Conservation (phyloP, 1,140 invertebrate species). For the fruit fly (Drosophila melanogaster) region DNA sequence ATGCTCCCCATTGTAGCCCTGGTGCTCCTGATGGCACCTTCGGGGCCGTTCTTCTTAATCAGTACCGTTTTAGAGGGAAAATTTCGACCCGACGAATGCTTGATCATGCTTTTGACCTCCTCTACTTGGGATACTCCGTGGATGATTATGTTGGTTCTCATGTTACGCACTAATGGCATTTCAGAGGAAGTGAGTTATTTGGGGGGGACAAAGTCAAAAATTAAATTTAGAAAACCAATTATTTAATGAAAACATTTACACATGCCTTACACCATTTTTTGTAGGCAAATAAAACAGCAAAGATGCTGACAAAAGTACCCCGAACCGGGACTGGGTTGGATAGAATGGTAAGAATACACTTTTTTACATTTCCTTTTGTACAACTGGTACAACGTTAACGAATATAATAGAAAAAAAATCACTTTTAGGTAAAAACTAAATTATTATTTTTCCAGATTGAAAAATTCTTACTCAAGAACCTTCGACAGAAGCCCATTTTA, state of each 20-base stretch:
- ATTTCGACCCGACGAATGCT: background rate
- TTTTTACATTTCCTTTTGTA: background rate
- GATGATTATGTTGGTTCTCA: conserved; percentile 52
- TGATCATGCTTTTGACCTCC: conserved; percentile 6
- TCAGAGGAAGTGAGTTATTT: conserved; percentile 56
- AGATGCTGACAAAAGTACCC: conserved; percentile 72
- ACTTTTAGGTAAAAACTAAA: background rate
- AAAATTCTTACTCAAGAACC: conserved; percentile 75
- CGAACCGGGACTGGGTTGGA: conserved; percentile 67
- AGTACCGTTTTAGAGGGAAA: conserved; percentile 63
- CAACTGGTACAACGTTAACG: no score
- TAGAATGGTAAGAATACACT: conserved; percentile 57
- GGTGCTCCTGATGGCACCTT: conserved; percentile 49
- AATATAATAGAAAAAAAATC: no score
- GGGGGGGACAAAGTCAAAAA: background rate
- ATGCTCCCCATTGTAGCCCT: conserved; percentile 61
- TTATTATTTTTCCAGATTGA: conserved; percentile 47
- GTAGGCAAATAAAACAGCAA: conserved; percentile 77
- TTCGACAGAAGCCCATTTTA: conserved; percentile 72
- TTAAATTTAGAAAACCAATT: background rate
- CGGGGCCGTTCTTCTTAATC: conserved; percentile 54
- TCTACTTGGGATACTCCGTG: conserved; percentile 53
- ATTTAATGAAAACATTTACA: background rate
- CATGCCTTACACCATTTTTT: conserved; percentile 10
- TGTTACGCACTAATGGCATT: conserved; percentile 55